phyloP scores from a whole-genome alignment of 1,140 invertebrate species.

The Frieseomelitta varia region DNA sequence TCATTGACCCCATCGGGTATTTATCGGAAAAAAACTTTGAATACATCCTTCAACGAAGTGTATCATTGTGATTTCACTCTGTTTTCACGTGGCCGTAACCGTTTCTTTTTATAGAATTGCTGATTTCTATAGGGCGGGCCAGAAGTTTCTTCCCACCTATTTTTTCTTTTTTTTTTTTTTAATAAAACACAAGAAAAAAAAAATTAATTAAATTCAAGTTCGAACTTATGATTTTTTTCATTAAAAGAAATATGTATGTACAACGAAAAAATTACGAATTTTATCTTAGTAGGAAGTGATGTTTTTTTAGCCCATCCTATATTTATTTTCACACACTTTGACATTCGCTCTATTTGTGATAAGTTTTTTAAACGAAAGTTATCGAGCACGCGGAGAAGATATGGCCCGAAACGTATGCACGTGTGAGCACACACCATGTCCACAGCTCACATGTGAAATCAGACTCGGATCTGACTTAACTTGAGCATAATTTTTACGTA shows the following conservation, averaged over 20 bases:
- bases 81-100: too few species aligned
- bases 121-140: too few species aligned
- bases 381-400: background rate
- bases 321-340: background rate
- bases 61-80: too few species aligned
- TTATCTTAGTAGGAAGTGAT: too few species aligned
- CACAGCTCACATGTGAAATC: background rate
- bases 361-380: background rate
- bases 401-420: background rate
- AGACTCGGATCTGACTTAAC: background rate
- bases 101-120: too few species aligned
- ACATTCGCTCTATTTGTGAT: background rate
- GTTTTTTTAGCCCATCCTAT: too few species aligned
- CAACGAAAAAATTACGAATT: too few species aligned
- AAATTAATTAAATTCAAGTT: background rate
- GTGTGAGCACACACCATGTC: background rate
- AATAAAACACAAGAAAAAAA: background rate
- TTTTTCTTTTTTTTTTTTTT: too few species aligned
- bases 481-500: background rate
- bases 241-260: too few species aligned
- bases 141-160: too few species aligned
- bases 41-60: too few species aligned
- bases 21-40: background rate
- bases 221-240: too few species aligned
- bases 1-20: background rate